Percentiles rank a stretch among this genome's conserved stretches.
Conservation (phyloP, 2,797 vertebrate genomes). For the Pangasius sanitwongsei region DNA sequence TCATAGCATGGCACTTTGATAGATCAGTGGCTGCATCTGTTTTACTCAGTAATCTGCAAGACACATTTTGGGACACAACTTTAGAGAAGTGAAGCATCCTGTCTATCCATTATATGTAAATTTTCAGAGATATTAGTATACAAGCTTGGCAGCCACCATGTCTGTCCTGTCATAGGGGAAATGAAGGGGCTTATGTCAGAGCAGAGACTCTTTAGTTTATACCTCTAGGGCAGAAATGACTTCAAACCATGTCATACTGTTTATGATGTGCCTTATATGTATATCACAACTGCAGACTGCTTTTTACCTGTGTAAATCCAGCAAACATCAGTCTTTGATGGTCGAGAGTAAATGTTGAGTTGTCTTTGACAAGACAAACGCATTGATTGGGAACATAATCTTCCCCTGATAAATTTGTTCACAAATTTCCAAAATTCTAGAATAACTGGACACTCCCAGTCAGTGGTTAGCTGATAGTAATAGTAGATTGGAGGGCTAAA, state of each 20-base stretch:
- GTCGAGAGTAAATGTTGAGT: not conserved
- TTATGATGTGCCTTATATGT: not conserved
- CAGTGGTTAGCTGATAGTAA: too few species aligned
- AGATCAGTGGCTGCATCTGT: not conserved
- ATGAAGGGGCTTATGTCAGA: not conserved
- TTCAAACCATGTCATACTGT: not conserved
- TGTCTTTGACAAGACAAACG: not conserved
- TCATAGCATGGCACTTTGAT: not conserved
- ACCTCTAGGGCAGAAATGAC: not conserved
- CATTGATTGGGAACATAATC: too few species aligned
- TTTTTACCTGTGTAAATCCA: not conserved
- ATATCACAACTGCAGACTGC: too few species aligned
- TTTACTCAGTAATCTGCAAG: not conserved
- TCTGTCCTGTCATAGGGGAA: not conserved
- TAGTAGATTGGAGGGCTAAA: too few species aligned
- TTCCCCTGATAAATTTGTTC: not conserved
- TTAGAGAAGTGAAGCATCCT: not conserved
- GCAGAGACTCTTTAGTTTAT: not conserved
- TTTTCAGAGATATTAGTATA: not conserved
- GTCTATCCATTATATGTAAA: not conserved
- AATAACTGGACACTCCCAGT: too few species aligned
- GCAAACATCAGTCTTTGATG: not conserved
- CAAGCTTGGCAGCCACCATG: not conserved
- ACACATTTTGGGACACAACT: not conserved
- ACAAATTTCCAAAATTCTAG: too few species aligned